Evolutionary conservation across 2,113 vertebrate species (phyloP).

Genomic region (Triplophysa tibetana): DNA sequence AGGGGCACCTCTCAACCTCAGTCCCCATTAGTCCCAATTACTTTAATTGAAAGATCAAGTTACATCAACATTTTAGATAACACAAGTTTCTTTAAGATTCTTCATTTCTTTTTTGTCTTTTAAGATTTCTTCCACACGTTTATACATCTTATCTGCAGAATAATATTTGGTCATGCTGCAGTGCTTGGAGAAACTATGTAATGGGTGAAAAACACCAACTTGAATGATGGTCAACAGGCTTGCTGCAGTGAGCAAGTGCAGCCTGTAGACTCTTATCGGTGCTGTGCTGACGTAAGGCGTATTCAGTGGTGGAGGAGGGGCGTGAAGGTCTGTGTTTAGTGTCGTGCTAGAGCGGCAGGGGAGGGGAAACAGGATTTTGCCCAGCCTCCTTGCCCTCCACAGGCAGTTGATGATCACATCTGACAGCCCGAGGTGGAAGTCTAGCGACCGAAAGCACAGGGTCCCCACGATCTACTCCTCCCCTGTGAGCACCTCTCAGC

Average conservation of each 20-base stretch:
- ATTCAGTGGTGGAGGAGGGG: constrained; percentile 54
- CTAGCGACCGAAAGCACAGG: constrained; percentile 83
- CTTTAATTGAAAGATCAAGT: no score
- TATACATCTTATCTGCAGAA: background rate
- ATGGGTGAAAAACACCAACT: background rate
- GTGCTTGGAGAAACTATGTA: background rate
- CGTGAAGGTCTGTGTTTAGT: constrained; percentile 57
- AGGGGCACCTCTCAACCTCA: no score
- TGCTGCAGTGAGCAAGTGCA: constrained; percentile 28
- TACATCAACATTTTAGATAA: no score
- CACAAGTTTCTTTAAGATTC: no score
- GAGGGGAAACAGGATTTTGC: constrained; percentile 64
- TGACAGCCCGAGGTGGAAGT: constrained; percentile 84
- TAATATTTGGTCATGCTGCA: background rate
- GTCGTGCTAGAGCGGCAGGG: constrained; percentile 46
- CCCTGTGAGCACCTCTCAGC: constrained; percentile 7
- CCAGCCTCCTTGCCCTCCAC: constrained; percentile 69
- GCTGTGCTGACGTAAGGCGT: constrained; percentile 53
- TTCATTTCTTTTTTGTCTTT: no score
- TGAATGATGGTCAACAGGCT: constrained; percentile 21
- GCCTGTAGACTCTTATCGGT: constrained; percentile 28
- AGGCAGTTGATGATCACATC: constrained; percentile 75
- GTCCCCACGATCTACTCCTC: constrained; percentile 67
- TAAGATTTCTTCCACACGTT: no score
- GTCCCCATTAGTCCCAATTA: no score